Evolutionary conservation across 2,888 invertebrate genomes (phyloP).

Genomic region (Zhengitettix transpicula): DNA sequence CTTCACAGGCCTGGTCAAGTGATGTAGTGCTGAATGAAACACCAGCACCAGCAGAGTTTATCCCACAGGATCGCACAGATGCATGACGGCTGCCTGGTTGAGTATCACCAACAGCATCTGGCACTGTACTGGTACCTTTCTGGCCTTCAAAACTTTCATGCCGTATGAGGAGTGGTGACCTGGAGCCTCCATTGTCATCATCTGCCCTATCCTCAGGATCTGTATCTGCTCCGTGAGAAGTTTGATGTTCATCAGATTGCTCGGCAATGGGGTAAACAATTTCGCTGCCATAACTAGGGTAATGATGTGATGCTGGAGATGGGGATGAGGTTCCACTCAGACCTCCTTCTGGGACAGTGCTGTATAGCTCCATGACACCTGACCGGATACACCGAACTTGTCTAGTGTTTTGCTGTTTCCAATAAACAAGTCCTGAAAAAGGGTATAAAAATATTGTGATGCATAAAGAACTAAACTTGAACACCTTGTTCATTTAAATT

Average conservation of each 20-base stretch:
- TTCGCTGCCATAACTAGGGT: slow-evolving; percentile 40
- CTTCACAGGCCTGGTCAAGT: slow-evolving; percentile 5
- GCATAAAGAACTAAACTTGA: no score
- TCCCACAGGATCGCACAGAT: no score
- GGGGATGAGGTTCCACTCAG: neutral
- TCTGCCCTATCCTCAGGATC: slow-evolving; percentile 34
- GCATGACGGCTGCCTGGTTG: no score
- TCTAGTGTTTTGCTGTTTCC: slow-evolving; percentile 15
- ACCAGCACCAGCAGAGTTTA: neutral
- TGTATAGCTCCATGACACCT: neutral
- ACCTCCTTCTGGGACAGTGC: neutral
- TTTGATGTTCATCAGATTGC: slow-evolving; percentile 55
- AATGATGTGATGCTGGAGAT: neutral
- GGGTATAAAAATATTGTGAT: no score
- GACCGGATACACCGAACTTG: slow-evolving; percentile 2
- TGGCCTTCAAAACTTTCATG: slow-evolving; percentile 17
- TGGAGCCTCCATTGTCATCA: slow-evolving; percentile 49
- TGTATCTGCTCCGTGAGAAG: slow-evolving; percentile 1
- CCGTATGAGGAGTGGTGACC: slow-evolving; percentile 47
- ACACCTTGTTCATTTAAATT: no score
- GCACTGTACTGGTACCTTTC: neutral
- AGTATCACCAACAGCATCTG: neutral
- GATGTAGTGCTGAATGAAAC: slow-evolving; percentile 7
- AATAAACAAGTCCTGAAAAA: slow-evolving; percentile 12
- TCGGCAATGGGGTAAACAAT: slow-evolving; percentile 73